phyloP scores from a whole-genome alignment of 2,113 vertebrate genomes.

The Malurus elegans region DNA sequence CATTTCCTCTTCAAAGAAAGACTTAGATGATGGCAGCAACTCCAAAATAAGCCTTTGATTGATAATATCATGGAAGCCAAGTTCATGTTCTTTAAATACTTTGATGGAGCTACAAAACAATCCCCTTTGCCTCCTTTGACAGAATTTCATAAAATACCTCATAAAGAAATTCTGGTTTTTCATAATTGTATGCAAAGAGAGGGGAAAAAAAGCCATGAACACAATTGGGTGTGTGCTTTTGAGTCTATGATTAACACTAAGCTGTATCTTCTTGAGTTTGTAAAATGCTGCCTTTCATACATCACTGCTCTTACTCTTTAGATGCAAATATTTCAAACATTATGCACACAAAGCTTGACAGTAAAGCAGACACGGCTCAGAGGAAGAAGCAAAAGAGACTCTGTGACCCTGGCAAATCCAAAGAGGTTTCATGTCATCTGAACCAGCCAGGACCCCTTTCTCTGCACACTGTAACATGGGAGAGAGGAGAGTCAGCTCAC shows the following conservation, averaged over 20 bases:
- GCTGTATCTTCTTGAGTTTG: neutral
- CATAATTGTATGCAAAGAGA: conserved; percentile 14
- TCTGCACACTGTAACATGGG: neutral
- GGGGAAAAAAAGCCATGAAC: neutral
- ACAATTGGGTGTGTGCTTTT: conserved; percentile 25
- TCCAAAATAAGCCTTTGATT: neutral
- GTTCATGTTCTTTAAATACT: conserved; percentile 33
- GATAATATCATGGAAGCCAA: neutral
- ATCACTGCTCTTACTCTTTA: neutral
- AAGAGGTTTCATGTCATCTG: neutral
- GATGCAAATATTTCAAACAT: neutral
- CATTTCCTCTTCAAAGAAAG: neutral
- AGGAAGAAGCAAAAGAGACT: neutral
- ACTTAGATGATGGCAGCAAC: neutral
- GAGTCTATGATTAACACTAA: conserved; percentile 27
- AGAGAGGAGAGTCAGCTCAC: neutral
- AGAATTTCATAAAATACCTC: conserved; percentile 35
- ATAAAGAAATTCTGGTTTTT: conserved; percentile 52
- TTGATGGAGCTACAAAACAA: neutral
- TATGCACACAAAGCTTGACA: neutral
- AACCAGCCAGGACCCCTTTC: neutral
- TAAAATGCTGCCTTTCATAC: conserved; percentile 7
- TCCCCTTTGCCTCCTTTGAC: conserved; percentile 16
- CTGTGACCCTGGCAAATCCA: neutral
- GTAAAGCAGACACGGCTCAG: neutral